Base-by-base conservation (phyloP, 2,113 vertebrate species). In the Donacobius atricapilla region DNA sequence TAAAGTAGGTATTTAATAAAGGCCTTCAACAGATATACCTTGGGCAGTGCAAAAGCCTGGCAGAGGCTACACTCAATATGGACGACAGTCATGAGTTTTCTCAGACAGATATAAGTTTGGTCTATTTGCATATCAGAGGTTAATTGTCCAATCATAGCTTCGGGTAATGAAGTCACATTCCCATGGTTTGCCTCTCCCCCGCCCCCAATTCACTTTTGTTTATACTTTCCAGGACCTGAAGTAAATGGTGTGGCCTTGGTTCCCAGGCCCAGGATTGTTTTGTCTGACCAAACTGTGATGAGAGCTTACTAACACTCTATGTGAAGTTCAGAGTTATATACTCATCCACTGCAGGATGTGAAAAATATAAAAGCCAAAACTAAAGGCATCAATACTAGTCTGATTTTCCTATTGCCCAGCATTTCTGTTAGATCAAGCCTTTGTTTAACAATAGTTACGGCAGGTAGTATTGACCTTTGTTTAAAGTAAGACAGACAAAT, bases 121-220 rank as follows among this genome's bases (percentile, higher is more conserved):
- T 13, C 23, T 42, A 5, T 63, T n/a, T 78, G 37, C 18, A 28
- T 22, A 42, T 63, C 37, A 63, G 30, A 51, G 23, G 23, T 78
- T 63, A 51, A 63, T 63, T 78, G 47, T 42, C 30, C 17, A 78
- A 51, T 63, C 51, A 63, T 12, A 27, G 13, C 23, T 77, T 33
- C 22, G 37, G 22, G 35, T 27, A 78, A 50, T 40, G 57, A 77
- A 63, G 23, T 78, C 10, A 63, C 18, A 51, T 78, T 40, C 7
- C 18, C 47, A 6, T 0, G 0, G 18, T n/a, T 63, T 78, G 45
- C 37, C 37, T 33, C 35, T 58, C 10, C 7, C 12, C 17, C 7
- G 8, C 7, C 12, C 17, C 7, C 1, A 1, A 48, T 39, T 60
- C n/a, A 39, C 10, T 61, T 61, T 48, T 48, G 22, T 20, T 77